phyloP scores from a whole-genome alignment of 2,113 vertebrate genomes.

The Toxostoma redivivum region DNA sequence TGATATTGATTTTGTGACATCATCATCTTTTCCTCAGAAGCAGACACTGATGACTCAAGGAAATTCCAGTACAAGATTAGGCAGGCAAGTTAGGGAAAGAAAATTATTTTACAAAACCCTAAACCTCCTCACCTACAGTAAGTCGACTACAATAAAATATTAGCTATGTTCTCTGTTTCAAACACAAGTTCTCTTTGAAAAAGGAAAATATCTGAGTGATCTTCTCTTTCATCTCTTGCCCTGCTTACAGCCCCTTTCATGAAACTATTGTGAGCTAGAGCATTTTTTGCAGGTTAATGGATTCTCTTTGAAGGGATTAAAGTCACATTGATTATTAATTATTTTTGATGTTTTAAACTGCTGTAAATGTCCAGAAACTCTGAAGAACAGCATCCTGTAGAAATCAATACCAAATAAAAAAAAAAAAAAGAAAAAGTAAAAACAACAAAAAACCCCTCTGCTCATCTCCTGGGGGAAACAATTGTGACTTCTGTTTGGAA shows the following conservation, averaged over 20 bases:
- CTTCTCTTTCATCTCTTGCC: not conserved
- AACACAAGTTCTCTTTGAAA: not conserved
- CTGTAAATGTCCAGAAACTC: slow-evolving; percentile 25
- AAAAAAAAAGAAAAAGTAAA: not conserved
- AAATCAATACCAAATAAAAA: not conserved
- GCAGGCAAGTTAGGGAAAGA: not conserved
- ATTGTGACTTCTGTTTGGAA: not conserved
- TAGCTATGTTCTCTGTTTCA: not conserved
- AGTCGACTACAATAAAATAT: not conserved
- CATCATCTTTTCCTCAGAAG: slow-evolving; percentile 30
- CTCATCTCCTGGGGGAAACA: not conserved
- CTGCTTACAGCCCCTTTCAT: not conserved
- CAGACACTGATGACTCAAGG: slow-evolving; percentile 2
- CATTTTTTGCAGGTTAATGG: slow-evolving; percentile 3
- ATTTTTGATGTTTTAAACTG: slow-evolving; percentile 36
- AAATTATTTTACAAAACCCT: not conserved
- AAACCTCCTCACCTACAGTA: not conserved
- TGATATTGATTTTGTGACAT: slow-evolving; percentile 50
- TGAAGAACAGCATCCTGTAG: slow-evolving; percentile 3
- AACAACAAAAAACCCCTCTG: not conserved
- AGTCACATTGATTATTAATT: slow-evolving; percentile 52
- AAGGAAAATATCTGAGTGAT: not conserved
- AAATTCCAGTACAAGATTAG: not conserved
- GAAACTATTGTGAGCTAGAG: not conserved
- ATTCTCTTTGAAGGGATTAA: slow-evolving; percentile 37